Evolutionary conservation across 2,888 invertebrate genomes (phyloP), one percentile per base, ranked within the genome.

Genomic region (Lordiphosa andalusiaca): DNA sequence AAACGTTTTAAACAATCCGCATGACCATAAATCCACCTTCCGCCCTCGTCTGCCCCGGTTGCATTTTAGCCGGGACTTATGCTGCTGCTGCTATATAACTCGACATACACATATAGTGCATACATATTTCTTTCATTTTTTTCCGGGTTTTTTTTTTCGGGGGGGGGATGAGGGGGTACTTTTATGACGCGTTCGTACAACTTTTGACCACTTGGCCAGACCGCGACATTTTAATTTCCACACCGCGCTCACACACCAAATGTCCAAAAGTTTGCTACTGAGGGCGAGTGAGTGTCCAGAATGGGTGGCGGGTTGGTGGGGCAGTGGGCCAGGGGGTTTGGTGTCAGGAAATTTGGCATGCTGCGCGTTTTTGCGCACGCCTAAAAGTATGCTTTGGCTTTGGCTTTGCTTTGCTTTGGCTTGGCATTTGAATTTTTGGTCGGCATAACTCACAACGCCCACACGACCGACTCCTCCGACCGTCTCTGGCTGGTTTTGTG

Each of bases 191-290:
- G 70, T 63, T 57, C 53, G 71, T 64, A 63, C 67, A 77, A 82
- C 70, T 77, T 77, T 78, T 82, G 80, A 77, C 77, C 77, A 72
- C 68, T 77, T 78, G 70, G 64, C 70, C 70, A 52, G 65, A 77
- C 77, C 80, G 78, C 83, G 75, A 82, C 78, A 77, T 82, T 77
- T 78, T 75, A 78, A 78, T 75, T 78, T 77, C 83, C 70, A 68
- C 73, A 66, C 62, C 67, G 58, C 60, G 35, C 42, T 10, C 13
- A 44, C 13, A 44, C 30, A 44, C 44, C 44, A 44, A 44, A 44
- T 44, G 30, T 30, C 9, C 9, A 30, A 30, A 30, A 30, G 30
- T 30, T 30, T 30, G 30, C 30, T 30, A 6, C 30, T 7, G 23
- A 36, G 42, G 10, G 16, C 35, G 37, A 40, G 38, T 4, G 12